Conservation (phyloP, 2,888 invertebrate species). For the Cerastis leucographa region DNA sequence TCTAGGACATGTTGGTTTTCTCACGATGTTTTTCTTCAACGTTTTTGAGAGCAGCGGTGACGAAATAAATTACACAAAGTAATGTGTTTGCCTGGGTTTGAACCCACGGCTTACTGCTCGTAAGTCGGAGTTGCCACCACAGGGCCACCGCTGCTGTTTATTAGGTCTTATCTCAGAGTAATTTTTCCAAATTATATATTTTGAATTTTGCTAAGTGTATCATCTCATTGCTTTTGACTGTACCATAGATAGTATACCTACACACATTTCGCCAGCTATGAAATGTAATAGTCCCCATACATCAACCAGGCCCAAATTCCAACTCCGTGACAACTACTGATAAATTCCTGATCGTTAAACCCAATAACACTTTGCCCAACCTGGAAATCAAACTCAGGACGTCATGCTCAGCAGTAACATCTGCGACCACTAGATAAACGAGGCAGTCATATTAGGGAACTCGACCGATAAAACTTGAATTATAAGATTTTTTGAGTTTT, state of each 20-base stretch:
- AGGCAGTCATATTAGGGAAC: neutral
- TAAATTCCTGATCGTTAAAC: neutral
- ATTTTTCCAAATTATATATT: too few species aligned
- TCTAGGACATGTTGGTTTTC: too few species aligned
- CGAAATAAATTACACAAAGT: too few species aligned
- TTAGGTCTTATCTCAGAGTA: too few species aligned
- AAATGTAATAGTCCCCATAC: neutral
- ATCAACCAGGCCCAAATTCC: neutral
- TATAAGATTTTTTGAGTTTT: too few species aligned
- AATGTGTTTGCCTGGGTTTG: too few species aligned
- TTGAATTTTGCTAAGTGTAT: neutral
- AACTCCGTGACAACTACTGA: neutral
- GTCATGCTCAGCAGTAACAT: neutral
- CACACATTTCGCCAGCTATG: neutral
- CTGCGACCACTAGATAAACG: neutral
- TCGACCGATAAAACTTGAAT: too few species aligned
- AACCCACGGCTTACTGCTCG: too few species aligned
- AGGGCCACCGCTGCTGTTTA: too few species aligned
- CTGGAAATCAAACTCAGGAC: neutral
- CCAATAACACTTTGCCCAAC: neutral
- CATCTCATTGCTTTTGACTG: neutral
- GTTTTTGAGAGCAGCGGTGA: too few species aligned
- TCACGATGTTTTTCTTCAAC: too few species aligned
- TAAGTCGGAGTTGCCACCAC: too few species aligned
- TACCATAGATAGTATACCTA: neutral